phyloP scores from a whole-genome alignment of 2,888 invertebrate genomes.

The Orthosia gothica region DNA sequence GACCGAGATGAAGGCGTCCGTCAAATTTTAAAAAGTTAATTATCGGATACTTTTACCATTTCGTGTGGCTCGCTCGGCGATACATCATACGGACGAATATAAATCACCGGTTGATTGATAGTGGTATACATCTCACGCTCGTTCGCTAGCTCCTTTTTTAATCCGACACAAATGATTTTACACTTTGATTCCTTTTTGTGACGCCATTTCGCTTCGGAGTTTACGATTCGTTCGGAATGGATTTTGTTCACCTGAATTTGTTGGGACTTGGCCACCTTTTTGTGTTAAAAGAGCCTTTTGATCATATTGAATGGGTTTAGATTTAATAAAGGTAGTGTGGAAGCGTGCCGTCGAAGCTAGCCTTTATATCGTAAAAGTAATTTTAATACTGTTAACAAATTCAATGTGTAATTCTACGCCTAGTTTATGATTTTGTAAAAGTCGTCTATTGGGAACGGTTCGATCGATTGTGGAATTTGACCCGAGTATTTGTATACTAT shows the following conservation, averaged over 20 bases:
- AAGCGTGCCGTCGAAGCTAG: constrained; percentile 49
- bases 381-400: constrained; percentile 62
- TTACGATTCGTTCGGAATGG: constrained; percentile 78
- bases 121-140: constrained; percentile 89
- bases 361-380: constrained; percentile 62
- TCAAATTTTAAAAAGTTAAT: constrained; percentile 91
- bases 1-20: constrained; percentile 85
- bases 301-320: constrained; percentile 64
- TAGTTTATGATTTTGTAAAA: constrained; percentile 53
- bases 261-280: constrained; percentile 60
- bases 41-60: constrained; percentile 88
- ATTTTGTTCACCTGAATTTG: constrained; percentile 70
- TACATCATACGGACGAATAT: constrained; percentile 90
- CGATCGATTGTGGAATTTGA: constrained; percentile 48
- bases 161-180: constrained; percentile 91
- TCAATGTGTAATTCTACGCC: constrained; percentile 60
- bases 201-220: constrained; percentile 84
- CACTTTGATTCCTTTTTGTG: constrained; percentile 88
- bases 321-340: constrained; percentile 61
- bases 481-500: constrained; percentile 49
- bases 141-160: constrained; percentile 89
- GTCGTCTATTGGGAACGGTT: constrained; percentile 33
- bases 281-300: constrained; percentile 64
- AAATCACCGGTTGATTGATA: constrained; percentile 91
- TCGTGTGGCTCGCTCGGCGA: constrained; percentile 81